Base-by-base conservation (phyloP, 2,113 vertebrate species). In the Stigmatopora nigra region DNA sequence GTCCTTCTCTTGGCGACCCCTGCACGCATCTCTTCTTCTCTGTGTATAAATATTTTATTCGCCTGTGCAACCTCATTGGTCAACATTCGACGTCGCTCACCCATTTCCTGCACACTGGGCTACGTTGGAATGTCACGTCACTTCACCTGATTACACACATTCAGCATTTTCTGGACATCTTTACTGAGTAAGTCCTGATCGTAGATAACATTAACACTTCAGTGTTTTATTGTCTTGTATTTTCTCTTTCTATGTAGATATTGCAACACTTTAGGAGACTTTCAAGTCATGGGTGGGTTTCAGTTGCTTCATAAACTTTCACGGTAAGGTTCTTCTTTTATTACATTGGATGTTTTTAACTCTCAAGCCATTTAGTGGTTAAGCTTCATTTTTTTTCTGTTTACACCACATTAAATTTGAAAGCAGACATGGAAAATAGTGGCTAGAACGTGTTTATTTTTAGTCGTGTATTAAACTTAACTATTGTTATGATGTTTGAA, bases 281-380 rank as follows among this genome's bases (percentile, higher is more conserved):
- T 98, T 75, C 83, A 95, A 0, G 96, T 99, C 38, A 98, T 98
- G 94, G 93, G 93, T 77, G 96, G 95, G 86, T 98, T 98, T 86
- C 88, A 86, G 25, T 86, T 91, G 44, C 92, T 99, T 69, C 90
- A 91, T 48, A 99, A 97, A 76, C 91, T 93, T 67, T 92, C 92
- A 71, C 82, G 91, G 96, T 99, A 92, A 92, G 95, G 82, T 41
- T 20, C 45, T 57, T 63, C 15, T 61, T 63, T 59, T 53, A 38
- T 49, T 13, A n/a, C 22, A 5, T 12, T 3, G 7, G 12, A 22
- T 5, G 53, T 25, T 62, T 55, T 48, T 17, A 36, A 46, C 25
- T 48, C 15, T 1, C 15, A 48, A 15, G 46, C 46, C 46, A 48
- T 15, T 16, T 5, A 5, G 46, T 17, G 15, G 3, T 48, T 46